These are phyloP conservation scores for Falcunculus frontatus DNA, from an alignment of 2,113 vertebrate species.

Conservation along the genomic window DNA sequence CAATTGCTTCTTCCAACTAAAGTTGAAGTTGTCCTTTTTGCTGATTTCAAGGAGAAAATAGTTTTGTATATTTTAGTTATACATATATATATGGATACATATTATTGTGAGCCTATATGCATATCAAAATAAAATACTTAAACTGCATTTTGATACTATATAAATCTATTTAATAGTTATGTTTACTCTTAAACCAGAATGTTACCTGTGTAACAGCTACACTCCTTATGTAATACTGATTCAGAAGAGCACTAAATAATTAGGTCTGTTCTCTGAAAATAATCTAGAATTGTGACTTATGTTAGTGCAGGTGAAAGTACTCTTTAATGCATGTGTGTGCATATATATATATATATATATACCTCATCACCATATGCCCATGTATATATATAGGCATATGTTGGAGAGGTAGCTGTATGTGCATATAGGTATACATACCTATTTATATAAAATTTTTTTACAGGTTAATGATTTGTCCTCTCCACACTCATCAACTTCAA, in stretches of 20 bases:
- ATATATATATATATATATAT: not conserved
- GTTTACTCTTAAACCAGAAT: not conserved
- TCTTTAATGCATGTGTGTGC: not conserved
- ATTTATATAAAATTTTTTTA: constrained; percentile 17
- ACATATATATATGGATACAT: not conserved
- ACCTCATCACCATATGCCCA: too few relatives aligned
- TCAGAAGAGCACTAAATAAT: not conserved
- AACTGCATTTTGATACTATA: not conserved
- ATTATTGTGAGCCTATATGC: not conserved
- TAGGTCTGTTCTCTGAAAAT: not conserved
- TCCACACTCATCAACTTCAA: constrained; percentile 74
- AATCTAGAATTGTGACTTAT: not conserved
- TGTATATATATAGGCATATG: not conserved
- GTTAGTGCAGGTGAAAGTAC: not conserved
- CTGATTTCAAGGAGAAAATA: not conserved
- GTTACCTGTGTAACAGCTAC: not conserved
- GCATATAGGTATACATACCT: not conserved
- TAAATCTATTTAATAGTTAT: not conserved
- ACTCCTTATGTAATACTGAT: not conserved
- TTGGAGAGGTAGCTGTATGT: not conserved
- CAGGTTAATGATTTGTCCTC: constrained; percentile 74
- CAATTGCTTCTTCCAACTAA: not conserved
- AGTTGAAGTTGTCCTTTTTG: not conserved
- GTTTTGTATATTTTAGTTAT: not conserved
- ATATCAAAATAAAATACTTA: not conserved